Evolutionary conservation across 2,113 vertebrate genomes (phyloP).

Genomic region (Myrmecophaga tridactyla): DNA sequence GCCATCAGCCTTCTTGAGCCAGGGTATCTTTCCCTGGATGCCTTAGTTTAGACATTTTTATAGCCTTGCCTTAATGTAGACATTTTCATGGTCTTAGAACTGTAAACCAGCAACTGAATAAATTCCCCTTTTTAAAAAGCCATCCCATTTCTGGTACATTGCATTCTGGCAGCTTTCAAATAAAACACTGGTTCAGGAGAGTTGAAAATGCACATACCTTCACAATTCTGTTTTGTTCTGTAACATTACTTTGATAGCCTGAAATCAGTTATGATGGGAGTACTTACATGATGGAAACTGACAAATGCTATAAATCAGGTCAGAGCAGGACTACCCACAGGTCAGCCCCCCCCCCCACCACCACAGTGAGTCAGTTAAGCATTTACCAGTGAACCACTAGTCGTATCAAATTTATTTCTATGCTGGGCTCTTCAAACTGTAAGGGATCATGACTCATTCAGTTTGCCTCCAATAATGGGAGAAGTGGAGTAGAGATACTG

Average conservation of each 20-base stretch:
- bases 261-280: neutral
- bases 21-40: too few species aligned
- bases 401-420: neutral
- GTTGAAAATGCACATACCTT: rapidly evolving
- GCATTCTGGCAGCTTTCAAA: too few species aligned
- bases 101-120: too few species aligned
- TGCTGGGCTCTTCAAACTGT: neutral
- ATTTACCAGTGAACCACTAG: neutral
- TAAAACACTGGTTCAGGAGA: neutral
- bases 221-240: neutral
- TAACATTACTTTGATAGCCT: neutral
- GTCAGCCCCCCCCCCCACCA: neutral
- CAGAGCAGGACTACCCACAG: too few species aligned
- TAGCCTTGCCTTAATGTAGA: too few species aligned
- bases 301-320: neutral
- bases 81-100: too few species aligned
- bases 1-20: too few species aligned
- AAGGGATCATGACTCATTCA: neutral
- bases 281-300: neutral
- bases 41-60: too few species aligned
- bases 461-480: neutral
- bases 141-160: too few species aligned
- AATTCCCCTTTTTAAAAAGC: too few species aligned
- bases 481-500: neutral
- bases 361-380: neutral